A percentile compares a stretch with the other conserved stretches of the same genome.
Conservation (phyloP, 2,888 invertebrate species). For the Drymonia ruficornis region DNA sequence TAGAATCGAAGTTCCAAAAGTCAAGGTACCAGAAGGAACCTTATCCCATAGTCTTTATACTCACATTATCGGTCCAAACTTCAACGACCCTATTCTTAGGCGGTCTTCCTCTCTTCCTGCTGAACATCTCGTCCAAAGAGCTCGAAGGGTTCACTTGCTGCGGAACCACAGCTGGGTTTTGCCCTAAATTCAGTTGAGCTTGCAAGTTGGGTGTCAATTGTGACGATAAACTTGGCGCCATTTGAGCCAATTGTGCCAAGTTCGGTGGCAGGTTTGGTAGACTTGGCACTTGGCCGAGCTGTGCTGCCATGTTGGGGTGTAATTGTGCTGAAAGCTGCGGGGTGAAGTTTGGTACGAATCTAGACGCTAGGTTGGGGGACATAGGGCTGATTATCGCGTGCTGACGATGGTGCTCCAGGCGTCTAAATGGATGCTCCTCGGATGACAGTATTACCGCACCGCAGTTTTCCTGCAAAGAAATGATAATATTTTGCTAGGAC, state of each 20-base stretch:
- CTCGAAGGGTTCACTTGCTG: slow-evolving; percentile 84
- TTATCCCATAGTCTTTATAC: slow-evolving; percentile 45
- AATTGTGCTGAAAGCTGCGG: slow-evolving; percentile 76
- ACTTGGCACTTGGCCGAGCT: slow-evolving; percentile 73
- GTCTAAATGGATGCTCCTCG: slow-evolving; percentile 90
- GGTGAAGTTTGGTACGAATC: slow-evolving; percentile 84
- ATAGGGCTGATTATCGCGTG: slow-evolving; percentile 90
- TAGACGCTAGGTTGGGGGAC: slow-evolving; percentile 83
- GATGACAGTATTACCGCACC: slow-evolving; percentile 90
- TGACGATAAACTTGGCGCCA: slow-evolving; percentile 73
- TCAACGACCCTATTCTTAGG: slow-evolving; percentile 98
- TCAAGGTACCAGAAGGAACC: background rate
- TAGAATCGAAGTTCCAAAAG: background rate
- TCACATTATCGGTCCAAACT: slow-evolving; percentile 94
- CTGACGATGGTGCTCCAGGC: slow-evolving; percentile 94
- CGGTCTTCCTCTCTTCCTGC: slow-evolving; percentile 96
- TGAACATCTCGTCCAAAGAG: slow-evolving; percentile 95
- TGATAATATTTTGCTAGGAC: background rate
- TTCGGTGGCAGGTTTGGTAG: slow-evolving; percentile 74
- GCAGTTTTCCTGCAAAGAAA: slow-evolving; percentile 88
- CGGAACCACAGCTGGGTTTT: slow-evolving; percentile 65
- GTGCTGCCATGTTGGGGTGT: slow-evolving; percentile 80
- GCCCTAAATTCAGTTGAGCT: slow-evolving; percentile 72
- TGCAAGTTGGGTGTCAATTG: slow-evolving; percentile 75
- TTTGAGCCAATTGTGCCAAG: slow-evolving; percentile 76